A percentile compares a stretch with the other conserved stretches of the same genome.
Conservation (phyloP, 2,797 vertebrate species). For the Coranthus polyacanthus region DNA sequence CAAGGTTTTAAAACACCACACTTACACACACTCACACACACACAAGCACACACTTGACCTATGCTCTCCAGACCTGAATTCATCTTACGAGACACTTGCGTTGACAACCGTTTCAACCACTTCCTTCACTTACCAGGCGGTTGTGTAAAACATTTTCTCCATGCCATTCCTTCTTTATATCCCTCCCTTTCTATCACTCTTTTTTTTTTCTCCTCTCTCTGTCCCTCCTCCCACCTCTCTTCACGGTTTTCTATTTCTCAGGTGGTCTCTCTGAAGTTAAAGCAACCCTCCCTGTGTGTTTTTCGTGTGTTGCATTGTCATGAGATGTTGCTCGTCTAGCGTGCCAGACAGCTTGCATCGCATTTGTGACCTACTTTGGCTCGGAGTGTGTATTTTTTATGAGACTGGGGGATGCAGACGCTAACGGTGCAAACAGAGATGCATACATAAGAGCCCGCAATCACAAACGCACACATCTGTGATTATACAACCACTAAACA, state of each 20-base stretch:
- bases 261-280: slow-evolving; percentile 18
- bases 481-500: neutral
- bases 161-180: neutral
- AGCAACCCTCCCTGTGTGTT: neutral
- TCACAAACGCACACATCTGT: slow-evolving; percentile 1
- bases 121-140: slow-evolving; percentile 1
- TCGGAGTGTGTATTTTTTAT: slow-evolving; percentile 68
- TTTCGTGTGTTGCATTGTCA: slow-evolving; percentile 20
- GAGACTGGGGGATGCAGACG: slow-evolving; percentile 46
- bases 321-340: slow-evolving; percentile 29
- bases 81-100: neutral
- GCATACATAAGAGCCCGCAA: neutral
- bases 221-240: neutral
- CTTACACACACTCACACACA: slow-evolving; percentile 1
- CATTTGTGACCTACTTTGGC: slow-evolving; percentile 71
- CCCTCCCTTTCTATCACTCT: neutral
- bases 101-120: neutral
- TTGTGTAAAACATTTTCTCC: neutral
- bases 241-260: slow-evolving; percentile 14
- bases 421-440: slow-evolving; percentile 21
- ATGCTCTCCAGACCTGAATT: neutral
- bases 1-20: neutral
- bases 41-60: slow-evolving; percentile 12
- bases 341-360: slow-evolving; percentile 53
- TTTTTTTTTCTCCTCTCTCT: neutral